A percentile compares a stretch with the other conserved stretches of the same genome.
Evolutionary conservation across 2,888 invertebrate species (phyloP).

Genomic region (Ceramica pisi): DNA sequence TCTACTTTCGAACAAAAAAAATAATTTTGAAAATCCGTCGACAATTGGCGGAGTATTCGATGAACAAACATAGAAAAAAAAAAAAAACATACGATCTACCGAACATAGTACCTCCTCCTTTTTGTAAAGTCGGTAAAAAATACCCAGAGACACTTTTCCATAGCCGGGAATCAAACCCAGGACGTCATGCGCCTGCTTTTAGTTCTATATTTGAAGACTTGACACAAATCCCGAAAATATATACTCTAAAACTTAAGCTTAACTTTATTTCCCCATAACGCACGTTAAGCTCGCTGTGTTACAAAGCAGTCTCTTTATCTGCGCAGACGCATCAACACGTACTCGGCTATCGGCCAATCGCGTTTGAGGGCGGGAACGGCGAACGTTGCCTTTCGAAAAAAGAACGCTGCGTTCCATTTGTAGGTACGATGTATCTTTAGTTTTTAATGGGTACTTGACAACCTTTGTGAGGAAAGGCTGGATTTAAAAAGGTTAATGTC

Average conservation of each 20-base stretch:
- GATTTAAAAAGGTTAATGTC: conserved; percentile 25
- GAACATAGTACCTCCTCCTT: too few relatives aligned
- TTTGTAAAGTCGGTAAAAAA: too few relatives aligned
- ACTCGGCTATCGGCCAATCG: conserved; percentile 76
- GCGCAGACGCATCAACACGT: conserved; percentile 73
- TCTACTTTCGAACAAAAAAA: too few relatives aligned
- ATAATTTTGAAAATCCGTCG: too few relatives aligned
- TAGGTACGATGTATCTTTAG: conserved; percentile 66
- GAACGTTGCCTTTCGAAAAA: conserved; percentile 73
- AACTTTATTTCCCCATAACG: conserved; percentile 33
- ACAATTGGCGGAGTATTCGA: too few relatives aligned
- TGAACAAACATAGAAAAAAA: too few relatives aligned
- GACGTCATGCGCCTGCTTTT: too few relatives aligned
- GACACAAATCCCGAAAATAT: not conserved
- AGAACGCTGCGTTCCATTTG: conserved; percentile 64
- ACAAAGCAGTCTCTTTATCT: conserved; percentile 71
- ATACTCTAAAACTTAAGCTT: conserved; percentile 14
- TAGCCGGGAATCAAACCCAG: too few relatives aligned
- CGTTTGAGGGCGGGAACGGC: conserved; percentile 73
- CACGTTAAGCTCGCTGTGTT: conserved; percentile 61
- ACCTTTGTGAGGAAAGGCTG: conserved; percentile 9
- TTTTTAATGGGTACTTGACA: conserved; percentile 63
- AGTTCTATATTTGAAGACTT: not conserved
- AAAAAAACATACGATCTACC: too few relatives aligned
- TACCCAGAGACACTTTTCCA: too few relatives aligned